Conservation (phyloP, 2,888 invertebrate species). For the Panzeria rudis region DNA sequence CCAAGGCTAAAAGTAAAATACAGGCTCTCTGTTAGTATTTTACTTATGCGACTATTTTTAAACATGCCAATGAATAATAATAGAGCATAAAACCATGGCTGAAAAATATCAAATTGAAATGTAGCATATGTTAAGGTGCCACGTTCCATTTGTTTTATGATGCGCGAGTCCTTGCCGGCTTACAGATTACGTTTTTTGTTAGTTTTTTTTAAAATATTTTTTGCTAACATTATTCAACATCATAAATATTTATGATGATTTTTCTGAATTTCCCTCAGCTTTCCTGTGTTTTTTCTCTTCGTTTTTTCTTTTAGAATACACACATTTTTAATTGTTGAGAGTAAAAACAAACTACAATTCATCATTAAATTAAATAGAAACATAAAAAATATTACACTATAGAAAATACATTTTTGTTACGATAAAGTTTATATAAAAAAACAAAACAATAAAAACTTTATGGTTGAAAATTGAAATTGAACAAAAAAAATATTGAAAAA, state of each 20-base stretch:
- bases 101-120: background rate
- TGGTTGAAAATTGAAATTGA: background rate
- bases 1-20: no score
- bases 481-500: background rate
- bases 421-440: background rate
- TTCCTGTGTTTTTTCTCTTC: background rate
- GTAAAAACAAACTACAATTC: constrained; percentile 13
- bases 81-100: constrained; percentile 4
- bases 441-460: background rate
- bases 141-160: constrained; percentile 56
- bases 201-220: background rate
- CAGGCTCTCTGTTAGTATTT: no score
- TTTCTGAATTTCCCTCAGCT: background rate
- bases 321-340: constrained; percentile 44
- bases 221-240: background rate
- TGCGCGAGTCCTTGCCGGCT: constrained; percentile 20
- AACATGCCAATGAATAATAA: constrained; percentile 52
- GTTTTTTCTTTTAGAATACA: background rate
- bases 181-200: background rate
- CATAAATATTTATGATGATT: constrained; percentile 29
- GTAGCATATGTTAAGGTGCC: constrained; percentile 52
- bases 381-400: background rate
- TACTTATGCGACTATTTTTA: no score
- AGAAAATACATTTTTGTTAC: background rate
- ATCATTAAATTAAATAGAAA: constrained; percentile 13